Base-by-base conservation (phyloP, 2,797 vertebrate species). In the Gallinago stenura region DNA sequence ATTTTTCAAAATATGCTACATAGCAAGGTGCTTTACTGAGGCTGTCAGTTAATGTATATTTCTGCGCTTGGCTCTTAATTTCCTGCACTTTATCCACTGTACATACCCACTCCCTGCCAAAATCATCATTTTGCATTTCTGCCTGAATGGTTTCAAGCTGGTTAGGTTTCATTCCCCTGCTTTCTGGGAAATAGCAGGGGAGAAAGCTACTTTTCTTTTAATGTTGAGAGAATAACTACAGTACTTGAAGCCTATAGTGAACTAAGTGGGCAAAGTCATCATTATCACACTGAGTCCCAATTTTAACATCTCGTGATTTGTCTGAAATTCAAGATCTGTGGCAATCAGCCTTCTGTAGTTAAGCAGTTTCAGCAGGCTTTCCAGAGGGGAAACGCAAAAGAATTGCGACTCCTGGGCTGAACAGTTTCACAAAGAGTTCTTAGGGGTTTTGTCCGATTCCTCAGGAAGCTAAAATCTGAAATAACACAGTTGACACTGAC, bases 81-180 rank as follows among this genome's bases (percentile, higher is more conserved):
- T 93, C 17, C 35, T 50, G 26, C 24, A 41, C 77, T 84, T 96
- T 94, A 69, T 83, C 79, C 83, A 66, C 51, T 87, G 69, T 91
- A 93, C 69, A 76, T 89, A 60, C 56, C 31, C 30, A 81, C 73
- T 96, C 78, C 76, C 93, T 96, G 85, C 70, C 91, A 84, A 89
- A 96, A 77, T 89, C 88, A 72, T 95, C 16, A 92, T 93, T 97
- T 97, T 92, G 25, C 48, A 58, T 96, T 97, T 95, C 66, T 91
- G 75, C 90, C 43, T 95, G 92, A 97, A 96, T 88, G 78, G 53
- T 87, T 89, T 97, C 97, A 97, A 94, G 92, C 91, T 96, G 95
- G 91, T 92, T 95, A 90, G 58, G 61, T 93, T 97, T 93, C 69
- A 80, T 93, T 97, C 30, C 69, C 62, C 51, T 93, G 78, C 79